A percentile compares a stretch with the other conserved stretches of the same genome.
phyloP scores from a whole-genome alignment of 2,888 invertebrate species.

The Steromphala cineraria region DNA sequence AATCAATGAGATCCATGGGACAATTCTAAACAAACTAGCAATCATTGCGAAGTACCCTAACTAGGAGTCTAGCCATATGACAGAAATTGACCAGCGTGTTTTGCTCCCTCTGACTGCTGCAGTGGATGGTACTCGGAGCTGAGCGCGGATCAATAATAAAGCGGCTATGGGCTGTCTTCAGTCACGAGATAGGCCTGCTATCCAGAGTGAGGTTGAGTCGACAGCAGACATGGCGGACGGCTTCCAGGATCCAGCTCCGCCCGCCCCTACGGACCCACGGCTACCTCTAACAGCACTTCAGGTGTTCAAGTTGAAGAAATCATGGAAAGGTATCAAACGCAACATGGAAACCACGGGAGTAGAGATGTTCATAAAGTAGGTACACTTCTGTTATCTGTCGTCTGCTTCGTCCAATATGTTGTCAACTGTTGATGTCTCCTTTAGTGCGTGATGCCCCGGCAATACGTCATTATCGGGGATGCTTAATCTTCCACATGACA shows the following conservation, averaged over 20 bases:
- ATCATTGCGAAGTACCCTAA: too few relatives aligned
- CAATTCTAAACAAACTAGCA: too few relatives aligned
- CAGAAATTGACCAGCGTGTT: too few relatives aligned
- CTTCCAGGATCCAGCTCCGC: slow-evolving; percentile 58
- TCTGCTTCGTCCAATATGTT: neutral
- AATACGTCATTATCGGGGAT: too few relatives aligned
- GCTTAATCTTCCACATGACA: too few relatives aligned
- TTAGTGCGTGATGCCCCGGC: too few relatives aligned
- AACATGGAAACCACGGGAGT: slow-evolving; percentile 69
- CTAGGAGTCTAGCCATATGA: too few relatives aligned
- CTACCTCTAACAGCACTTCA: slow-evolving; percentile 67
- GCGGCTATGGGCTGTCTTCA: slow-evolving; percentile 10
- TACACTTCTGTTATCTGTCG: neutral
- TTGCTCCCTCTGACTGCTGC: too few relatives aligned
- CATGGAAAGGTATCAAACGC: slow-evolving; percentile 72
- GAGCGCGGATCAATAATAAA: neutral
- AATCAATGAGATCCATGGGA: too few relatives aligned
- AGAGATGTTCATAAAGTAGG: slow-evolving; percentile 72
- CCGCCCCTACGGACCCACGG: slow-evolving; percentile 64
- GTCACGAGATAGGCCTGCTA: neutral
- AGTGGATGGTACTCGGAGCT: too few relatives aligned
- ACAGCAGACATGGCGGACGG: slow-evolving; percentile 54
- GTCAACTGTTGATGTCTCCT: neutral
- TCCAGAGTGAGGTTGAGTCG: slow-evolving; percentile 14
- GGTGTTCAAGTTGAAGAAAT: slow-evolving; percentile 70